Conservation (phyloP, 2,888 invertebrate species). For the Endotricha flammealis region DNA sequence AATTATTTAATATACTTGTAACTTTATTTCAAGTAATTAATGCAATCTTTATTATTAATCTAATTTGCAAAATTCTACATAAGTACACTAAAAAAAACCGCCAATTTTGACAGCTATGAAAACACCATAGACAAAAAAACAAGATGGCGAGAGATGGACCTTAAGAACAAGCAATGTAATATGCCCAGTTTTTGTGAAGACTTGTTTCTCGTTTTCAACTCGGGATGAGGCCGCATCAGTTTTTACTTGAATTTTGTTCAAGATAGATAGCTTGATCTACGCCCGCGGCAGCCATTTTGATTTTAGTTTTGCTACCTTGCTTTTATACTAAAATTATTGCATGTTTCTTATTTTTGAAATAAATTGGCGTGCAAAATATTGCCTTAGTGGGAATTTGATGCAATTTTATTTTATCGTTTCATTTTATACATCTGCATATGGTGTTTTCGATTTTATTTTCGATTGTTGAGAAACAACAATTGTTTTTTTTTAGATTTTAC, state of each 20-base stretch:
- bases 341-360: slow-evolving; percentile 28
- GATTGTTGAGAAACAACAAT: too few relatives aligned
- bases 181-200: slow-evolving; percentile 35
- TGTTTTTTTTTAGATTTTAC: too few relatives aligned
- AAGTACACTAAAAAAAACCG: slow-evolving; percentile 12
- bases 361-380: slow-evolving; percentile 7
- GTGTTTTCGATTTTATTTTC: too few relatives aligned
- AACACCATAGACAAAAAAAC: slow-evolving; percentile 46
- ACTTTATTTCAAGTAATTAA: too few relatives aligned
- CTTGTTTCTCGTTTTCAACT: slow-evolving; percentile 52
- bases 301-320: slow-evolving; percentile 65
- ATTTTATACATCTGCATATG: too few relatives aligned
- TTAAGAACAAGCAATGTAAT: slow-evolving; percentile 29
- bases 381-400: not conserved
- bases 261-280: slow-evolving; percentile 51
- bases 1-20: too few relatives aligned
- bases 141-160: slow-evolving; percentile 41
- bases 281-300: slow-evolving; percentile 59
- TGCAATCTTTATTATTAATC: too few relatives aligned
- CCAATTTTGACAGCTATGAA: slow-evolving; percentile 7
- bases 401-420: not conserved
- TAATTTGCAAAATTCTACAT: too few relatives aligned
- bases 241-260: slow-evolving; percentile 57
- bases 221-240: slow-evolving; percentile 56
- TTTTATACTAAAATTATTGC: slow-evolving; percentile 62